These are phyloP conservation scores for Anomalospiza imberbis DNA, from an alignment of 2,797 vertebrate genomes.

Conservation along the genomic window DNA sequence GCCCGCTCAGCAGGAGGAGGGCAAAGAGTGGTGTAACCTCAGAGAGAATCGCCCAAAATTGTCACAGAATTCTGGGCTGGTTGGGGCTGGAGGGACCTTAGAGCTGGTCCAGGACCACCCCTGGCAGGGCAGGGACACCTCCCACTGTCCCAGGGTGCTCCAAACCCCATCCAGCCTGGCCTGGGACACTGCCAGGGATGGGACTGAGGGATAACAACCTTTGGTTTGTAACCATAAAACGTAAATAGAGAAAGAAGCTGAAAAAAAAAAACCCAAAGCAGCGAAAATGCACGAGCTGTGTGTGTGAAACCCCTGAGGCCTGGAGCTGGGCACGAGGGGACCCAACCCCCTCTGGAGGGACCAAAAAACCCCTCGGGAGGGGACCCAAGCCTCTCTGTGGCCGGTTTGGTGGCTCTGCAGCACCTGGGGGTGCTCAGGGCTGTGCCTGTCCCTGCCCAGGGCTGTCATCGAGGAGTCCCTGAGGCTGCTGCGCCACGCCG, in stretches of 20 bases:
- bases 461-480: conserved; percentile 75
- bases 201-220: not conserved
- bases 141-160: not conserved
- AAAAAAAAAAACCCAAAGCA: not conserved
- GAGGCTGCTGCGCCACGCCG: conserved; percentile 80
- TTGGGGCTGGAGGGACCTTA: not conserved
- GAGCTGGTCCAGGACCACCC: not conserved
- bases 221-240: not conserved
- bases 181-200: not conserved
- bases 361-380: not conserved
- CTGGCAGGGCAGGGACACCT: not conserved
- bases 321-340: fast-evolving
- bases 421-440: fast-evolving
- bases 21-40: not conserved
- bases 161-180: not conserved
- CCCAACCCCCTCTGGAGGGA: too few species aligned
- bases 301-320: too few species aligned
- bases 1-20: not conserved
- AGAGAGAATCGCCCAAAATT: not conserved
- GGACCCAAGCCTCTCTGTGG: fast-evolving
- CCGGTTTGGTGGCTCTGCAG: fast-evolving
- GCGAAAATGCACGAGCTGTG: fast-evolving
- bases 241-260: not conserved
- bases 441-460: conserved; percentile 47
- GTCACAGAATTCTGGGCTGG: not conserved